Percentiles rank a stretch among this genome's conserved stretches.
phyloP scores from a whole-genome alignment of 2,797 vertebrate species.

The Sparus aurata region DNA sequence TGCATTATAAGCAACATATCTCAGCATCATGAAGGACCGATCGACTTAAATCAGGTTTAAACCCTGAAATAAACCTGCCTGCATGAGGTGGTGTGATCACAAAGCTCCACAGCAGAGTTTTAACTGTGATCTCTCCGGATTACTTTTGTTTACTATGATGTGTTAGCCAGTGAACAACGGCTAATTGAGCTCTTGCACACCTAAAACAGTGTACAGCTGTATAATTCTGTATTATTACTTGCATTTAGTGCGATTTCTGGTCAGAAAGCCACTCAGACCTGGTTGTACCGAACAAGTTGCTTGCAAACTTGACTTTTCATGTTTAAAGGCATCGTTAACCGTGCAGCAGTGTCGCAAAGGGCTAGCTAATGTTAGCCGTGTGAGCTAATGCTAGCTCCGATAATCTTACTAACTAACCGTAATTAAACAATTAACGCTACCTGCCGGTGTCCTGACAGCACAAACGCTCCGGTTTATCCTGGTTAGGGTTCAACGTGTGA shows the following conservation, averaged over 20 bases:
- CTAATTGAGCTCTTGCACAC: not conserved
- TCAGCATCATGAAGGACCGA: not conserved
- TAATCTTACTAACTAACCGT: not conserved
- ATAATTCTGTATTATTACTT: too few species aligned
- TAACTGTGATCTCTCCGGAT: not conserved
- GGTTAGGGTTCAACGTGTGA: not conserved
- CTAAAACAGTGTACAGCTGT: fast-evolving
- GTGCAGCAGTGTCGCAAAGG: constrained; percentile 54
- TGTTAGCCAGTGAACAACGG: constrained; percentile 2
- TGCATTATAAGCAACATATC: not conserved
- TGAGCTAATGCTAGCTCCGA: constrained; percentile 30
- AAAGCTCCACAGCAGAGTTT: not conserved
- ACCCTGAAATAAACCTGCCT: not conserved
- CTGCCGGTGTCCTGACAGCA: fast-evolving
- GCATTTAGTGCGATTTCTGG: too few species aligned
- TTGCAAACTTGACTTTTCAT: not conserved
- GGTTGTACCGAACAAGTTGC: fast-evolving
- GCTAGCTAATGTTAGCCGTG: constrained; percentile 45
- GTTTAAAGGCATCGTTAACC: constrained; percentile 10
- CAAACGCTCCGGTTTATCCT: fast-evolving
- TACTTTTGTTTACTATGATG: constrained; percentile 11
- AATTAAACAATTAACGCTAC: not conserved
- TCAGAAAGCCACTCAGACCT: too few species aligned
- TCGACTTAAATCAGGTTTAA: too few species aligned
- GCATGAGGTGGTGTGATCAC: not conserved